Evolutionary conservation across 2,113 vertebrate species (phyloP).

Genomic region (Mastomys natalensis): DNA sequence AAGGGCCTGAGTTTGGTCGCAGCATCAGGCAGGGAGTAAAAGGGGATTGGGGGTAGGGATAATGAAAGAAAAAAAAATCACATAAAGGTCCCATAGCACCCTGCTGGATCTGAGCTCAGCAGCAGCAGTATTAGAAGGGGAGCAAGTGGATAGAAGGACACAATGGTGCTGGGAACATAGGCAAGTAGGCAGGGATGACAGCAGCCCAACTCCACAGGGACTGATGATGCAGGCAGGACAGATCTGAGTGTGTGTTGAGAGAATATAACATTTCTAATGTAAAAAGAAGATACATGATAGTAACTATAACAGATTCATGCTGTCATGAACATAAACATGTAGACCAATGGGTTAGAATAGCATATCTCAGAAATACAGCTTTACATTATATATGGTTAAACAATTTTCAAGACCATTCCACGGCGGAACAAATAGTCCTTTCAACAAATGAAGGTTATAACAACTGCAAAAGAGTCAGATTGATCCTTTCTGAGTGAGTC

Average conservation of each 20-base stretch:
- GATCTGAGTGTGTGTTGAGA: neutral
- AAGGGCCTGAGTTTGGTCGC: neutral
- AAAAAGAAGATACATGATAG: too few relatives aligned
- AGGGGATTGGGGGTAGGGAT: too few relatives aligned
- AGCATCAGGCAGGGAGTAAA: neutral
- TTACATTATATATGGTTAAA: neutral
- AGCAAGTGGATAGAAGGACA: too few relatives aligned
- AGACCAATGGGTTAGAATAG: neutral
- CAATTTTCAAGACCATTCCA: neutral
- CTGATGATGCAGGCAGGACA: neutral
- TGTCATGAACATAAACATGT: neutral
- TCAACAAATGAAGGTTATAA: neutral
- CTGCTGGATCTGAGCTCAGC: neutral
- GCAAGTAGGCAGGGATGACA: neutral
- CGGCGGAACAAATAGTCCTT: neutral
- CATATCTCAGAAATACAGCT: neutral
- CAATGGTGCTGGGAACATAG: neutral
- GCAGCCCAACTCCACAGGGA: neutral
- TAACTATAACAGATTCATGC: neutral
- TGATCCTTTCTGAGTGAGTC: neutral
- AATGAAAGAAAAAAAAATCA: neutral
- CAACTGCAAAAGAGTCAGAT: neutral
- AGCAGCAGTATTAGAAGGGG: neutral
- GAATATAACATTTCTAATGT: neutral
- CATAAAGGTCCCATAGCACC: too few relatives aligned